phyloP scores from a whole-genome alignment of 23 tunicate species.

The Aplidium turbinatum region DNA sequence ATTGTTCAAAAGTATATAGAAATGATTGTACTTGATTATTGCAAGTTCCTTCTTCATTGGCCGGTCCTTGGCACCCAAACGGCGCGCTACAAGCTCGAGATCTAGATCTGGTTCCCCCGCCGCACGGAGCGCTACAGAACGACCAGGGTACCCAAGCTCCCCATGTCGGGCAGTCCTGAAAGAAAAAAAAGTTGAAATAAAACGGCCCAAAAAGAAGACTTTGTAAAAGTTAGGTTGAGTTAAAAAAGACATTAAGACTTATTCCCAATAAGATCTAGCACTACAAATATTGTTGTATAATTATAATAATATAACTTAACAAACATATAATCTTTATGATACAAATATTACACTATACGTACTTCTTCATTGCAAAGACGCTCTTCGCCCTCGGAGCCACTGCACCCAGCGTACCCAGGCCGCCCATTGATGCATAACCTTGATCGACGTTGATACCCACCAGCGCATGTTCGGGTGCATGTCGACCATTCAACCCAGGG shows the following conservation, averaged over 20 bases:
- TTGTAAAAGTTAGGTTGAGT: background rate
- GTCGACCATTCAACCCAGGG: conserved; percentile 55
- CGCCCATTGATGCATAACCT: conserved; percentile 72
- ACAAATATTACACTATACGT: no score
- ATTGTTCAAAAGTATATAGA: background rate
- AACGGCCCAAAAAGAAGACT: background rate
- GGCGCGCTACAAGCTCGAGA: conserved; percentile 56
- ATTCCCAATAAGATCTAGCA: background rate
- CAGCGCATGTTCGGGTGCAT: conserved; percentile 70
- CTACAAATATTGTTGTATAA: no score
- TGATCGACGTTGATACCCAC: conserved; percentile 39
- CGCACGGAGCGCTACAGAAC: conserved; percentile 57
- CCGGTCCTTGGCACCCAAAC: conserved; percentile 48
- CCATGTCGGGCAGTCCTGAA: conserved; percentile 63
- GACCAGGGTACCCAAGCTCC: conserved; percentile 66
- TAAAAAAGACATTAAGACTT: background rate
- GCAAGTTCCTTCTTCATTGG: conserved; percentile 33
- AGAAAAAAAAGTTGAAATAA: no score
- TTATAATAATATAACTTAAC: no score
- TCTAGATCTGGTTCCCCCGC: conserved; percentile 55
- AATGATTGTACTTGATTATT: conserved; percentile 9
- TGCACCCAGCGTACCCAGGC: conserved; percentile 58
- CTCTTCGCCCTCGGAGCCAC: conserved; percentile 42
- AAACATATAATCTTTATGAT: no score
- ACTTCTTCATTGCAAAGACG: conserved; percentile 41